Evolutionary conservation across 2,888 invertebrate species (phyloP), one percentile per base, ranked within the genome.

Genomic region (Stenolophus ochropezus): DNA sequence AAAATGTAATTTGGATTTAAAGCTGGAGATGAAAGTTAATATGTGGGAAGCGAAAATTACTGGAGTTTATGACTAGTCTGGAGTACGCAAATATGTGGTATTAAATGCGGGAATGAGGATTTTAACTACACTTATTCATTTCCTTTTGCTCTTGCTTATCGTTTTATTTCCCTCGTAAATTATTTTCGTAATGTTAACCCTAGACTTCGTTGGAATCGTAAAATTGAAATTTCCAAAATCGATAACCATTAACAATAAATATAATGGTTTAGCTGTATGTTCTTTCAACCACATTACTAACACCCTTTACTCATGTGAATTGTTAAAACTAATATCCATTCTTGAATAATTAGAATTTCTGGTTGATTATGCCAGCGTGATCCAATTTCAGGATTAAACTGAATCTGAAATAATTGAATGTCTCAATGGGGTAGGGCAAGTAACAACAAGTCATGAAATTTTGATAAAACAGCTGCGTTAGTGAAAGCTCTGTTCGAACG

Each of bases 381-480:
- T 33, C 65, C 33, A 69, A 42, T 69, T 69, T 20, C 27, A 16
- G 23, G 58, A 23, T 58, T 58, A 58, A 58, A 58, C 58, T 16
- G 33, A 69, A 69, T 69, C 33, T 69, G 33, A 69, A 69, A 69
- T 69, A 69, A 69, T 69, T 69, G 16, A 69, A 69, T 69, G 65
- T 69, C 65, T 42, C 65, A 2, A 42, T 69, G 65, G 65, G 11
- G 20, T 69, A 18, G 2, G 18, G n/a, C 65, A 69, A 14, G 14
- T 61, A 14, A 69, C 27, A 16, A 61, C 14, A 33, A 16, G 11
- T 69, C 65, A 18, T 69, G 65, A 69, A 69, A 69, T 69, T 18
- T 69, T 69, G 65, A 69, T 69, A 69, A 33, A 69, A 69, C 33
- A 33, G 42, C 14, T n/a, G 65, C 33, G 4, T 27, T 69, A 18